Evolutionary conservation across 2,797 vertebrate species (phyloP), one percentile per base, ranked within the genome.

Genomic region (Sciurus carolinensis): DNA sequence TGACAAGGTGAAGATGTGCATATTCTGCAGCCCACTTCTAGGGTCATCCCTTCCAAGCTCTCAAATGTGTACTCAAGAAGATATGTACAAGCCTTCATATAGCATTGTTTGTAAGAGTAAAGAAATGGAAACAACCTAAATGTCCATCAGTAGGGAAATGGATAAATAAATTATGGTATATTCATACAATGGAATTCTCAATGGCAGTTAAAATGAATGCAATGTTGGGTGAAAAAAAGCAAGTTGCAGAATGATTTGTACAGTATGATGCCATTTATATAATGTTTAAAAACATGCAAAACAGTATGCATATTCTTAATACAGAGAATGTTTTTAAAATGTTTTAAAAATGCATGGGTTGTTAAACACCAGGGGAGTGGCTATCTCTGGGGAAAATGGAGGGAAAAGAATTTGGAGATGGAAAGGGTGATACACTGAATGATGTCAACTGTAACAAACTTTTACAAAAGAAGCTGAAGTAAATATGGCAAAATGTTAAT

Each of bases 161-260:
- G 95, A 87, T 84, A 89, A 90, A 91, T 87, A 44, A 62, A 28
- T 95, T 22, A 30, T 77, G 94, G 93, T 97, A 44, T 97, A 94
- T 96, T 97, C 94, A 85, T 87, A 87, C 86, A 94, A 69, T 95
- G 93, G 84, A 89, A 83, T 93, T 95, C 77, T 94, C 26, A 94
- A 36, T 28, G 50, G 54, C 76, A 75, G 64, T 93, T 84, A 87
- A 91, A 87, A 87, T 87, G 91, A 93, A 80, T 42, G 62, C 79
- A 77, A 30, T 96, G 89, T 64, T 92, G 91, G 92, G 50, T 97
- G 72, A 94, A 95, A 94, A 95, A 95, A 93, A 84, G 76, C 93
- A 96, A 95, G 93, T 97, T 97, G 89, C 93, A 90, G 87, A 97
- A 95, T 95, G 92, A 90, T 91, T 90, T 96, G 66, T 97, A 77